Evolutionary conservation across 2,113 vertebrate species (phyloP), one percentile per base, ranked within the genome.

Genomic region (Terrapene triunguis): DNA sequence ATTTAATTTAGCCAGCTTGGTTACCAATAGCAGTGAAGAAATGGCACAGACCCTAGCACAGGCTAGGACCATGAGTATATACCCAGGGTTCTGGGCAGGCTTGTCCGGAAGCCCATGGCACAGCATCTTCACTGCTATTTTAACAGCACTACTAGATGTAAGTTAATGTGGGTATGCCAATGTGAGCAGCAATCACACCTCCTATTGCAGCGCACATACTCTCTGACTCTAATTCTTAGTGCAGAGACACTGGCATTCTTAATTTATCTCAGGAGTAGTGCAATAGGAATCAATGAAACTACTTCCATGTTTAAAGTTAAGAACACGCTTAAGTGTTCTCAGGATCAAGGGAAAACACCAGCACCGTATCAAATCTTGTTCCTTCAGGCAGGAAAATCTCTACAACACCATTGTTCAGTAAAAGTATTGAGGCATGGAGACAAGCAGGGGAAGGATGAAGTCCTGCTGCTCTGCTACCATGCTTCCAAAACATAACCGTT

Each of bases 21-120:
- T 69, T n/a, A 19, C 62, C 35, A n/a, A 9, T n/a, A 69, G 62
- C 32, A 65, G 35, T 69, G 16, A 69, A 21, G 59, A 69, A 69
- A 69, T n/a, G 62, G 62, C 35, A 69, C 3, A 6, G 62, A 65
- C 62, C 6, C 2, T 65, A 65, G 62, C 29, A 10, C 62, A n/a
- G 4, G 32, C 62, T n/a, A 19, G 2, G 8, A n/a, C 8, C 7
- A 2, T 69, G 32, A n/a, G 8, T 32, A 35, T 2, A 16, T 62
- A 32, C 29, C 59, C 59, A 62, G 6, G 29, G 59, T 17, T 69
- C 16, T n/a, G 62, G 62, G 62, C 35, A n/a, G 14, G 35, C 35
- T 17, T 65, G 14, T 65, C 32, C 62, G 1, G 32, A 35, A 65
- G 62, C 13, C 6, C 62, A 9, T 7, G 62, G 13, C 14, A 35